Conservation (phyloP, 2,113 vertebrate species). For the Terrapene triunguis region DNA sequence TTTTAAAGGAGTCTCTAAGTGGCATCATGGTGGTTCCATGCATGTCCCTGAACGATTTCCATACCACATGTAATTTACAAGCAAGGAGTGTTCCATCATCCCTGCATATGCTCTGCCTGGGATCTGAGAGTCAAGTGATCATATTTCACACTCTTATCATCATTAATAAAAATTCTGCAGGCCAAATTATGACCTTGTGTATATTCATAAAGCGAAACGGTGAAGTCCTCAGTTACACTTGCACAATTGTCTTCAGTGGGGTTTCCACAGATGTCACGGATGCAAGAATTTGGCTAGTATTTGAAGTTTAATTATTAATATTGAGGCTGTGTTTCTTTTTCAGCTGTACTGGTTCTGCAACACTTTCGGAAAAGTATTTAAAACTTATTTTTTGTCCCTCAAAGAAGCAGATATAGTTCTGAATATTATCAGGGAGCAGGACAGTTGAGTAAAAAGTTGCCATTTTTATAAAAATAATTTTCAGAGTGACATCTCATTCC, state of each 20-base stretch:
- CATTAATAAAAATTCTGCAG: background rate
- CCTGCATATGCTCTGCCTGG: background rate
- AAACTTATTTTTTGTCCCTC: background rate
- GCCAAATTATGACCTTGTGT: background rate
- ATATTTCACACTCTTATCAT: background rate
- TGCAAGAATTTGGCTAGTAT: background rate
- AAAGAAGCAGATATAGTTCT: background rate
- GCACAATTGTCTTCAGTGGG: background rate
- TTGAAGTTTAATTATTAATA: background rate
- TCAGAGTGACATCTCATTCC: background rate
- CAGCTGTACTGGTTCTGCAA: background rate
- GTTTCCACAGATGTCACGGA: background rate
- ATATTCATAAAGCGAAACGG: background rate
- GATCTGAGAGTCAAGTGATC: background rate
- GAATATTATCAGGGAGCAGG: background rate
- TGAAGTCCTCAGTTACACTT: background rate
- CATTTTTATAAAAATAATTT: background rate
- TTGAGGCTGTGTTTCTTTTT: background rate
- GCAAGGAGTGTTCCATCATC: background rate
- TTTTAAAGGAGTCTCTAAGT: background rate
- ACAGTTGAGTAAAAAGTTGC: background rate
- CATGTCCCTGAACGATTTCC: background rate
- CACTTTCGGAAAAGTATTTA: background rate
- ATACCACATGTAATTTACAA: background rate
- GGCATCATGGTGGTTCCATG: background rate